Conservation (phyloP, 2,888 invertebrate genomes). For the Belgica antarctica region DNA sequence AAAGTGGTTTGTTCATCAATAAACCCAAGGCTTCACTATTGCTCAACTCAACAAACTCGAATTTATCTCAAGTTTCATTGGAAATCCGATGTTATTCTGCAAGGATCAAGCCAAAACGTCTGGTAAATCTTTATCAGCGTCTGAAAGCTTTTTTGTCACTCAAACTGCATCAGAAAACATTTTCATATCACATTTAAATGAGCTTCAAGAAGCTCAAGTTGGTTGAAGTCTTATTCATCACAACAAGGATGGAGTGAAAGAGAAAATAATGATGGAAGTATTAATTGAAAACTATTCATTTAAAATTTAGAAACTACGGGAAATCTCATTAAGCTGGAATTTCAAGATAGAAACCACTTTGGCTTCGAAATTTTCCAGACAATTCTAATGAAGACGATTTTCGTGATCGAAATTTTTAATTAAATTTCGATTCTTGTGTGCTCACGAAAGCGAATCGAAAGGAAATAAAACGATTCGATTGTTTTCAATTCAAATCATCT, state of each 20-base stretch:
- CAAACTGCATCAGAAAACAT: not conserved
- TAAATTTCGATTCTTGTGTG: conserved; percentile 19
- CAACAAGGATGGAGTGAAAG: not conserved
- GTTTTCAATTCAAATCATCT: not conserved
- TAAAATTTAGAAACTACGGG: conserved; percentile 16
- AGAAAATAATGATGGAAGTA: conserved; percentile 22
- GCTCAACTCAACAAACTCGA: too few relatives aligned
- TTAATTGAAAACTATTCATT: conserved; percentile 44
- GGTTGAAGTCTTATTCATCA: not conserved
- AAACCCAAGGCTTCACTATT: too few relatives aligned
- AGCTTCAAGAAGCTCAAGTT: not conserved
- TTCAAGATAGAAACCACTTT: not conserved
- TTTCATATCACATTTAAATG: too few relatives aligned
- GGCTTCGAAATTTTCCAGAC: not conserved
- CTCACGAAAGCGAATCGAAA: not conserved
- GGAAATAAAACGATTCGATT: not conserved
- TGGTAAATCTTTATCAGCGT: too few relatives aligned
- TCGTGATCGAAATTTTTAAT: conserved; percentile 41
- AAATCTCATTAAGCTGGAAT: not conserved
- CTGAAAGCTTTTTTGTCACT: too few relatives aligned
- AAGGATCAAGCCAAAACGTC: too few relatives aligned
- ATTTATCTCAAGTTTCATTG: too few relatives aligned
- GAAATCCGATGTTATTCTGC: too few relatives aligned
- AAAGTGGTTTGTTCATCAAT: too few relatives aligned
- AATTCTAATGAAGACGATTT: not conserved